Conservation (phyloP, 2,888 invertebrate genomes). For the Caprella mutica region DNA sequence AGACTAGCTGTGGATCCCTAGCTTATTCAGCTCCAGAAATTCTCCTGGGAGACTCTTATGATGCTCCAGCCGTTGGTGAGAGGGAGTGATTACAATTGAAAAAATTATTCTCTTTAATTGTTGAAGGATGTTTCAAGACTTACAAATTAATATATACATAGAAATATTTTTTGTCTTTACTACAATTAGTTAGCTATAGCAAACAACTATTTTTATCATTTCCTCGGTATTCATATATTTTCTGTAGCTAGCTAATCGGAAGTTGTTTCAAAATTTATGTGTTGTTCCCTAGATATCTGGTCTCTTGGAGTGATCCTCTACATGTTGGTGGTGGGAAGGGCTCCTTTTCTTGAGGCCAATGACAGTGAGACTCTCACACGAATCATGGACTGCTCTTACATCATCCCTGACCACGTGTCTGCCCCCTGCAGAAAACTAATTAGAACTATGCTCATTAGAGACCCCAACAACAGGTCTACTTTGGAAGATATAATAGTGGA, state of each 20-base stretch:
- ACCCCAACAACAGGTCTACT: conserved; percentile 80
- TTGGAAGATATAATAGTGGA: conserved; percentile 77
- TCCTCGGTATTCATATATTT: too few species aligned
- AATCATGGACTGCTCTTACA: conserved; percentile 99
- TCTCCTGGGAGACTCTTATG: conserved; percentile 92
- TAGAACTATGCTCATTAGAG: conserved; percentile 80
- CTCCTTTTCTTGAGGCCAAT: conserved; percentile 98
- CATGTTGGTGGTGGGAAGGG: conserved; percentile 94
- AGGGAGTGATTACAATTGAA: background rate
- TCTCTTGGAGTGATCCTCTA: conserved; percentile 95
- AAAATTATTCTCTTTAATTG: background rate
- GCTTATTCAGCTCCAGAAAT: conserved; percentile 99
- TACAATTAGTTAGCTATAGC: too few species aligned
- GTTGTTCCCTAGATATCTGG: conserved; percentile 71
- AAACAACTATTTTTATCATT: too few species aligned
- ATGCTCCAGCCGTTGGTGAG: conserved; percentile 93
- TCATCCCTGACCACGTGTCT: conserved; percentile 77
- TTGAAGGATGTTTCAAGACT: background rate
- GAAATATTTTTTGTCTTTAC: background rate
- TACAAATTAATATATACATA: background rate
- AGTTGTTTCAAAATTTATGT: background rate
- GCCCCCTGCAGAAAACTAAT: conserved; percentile 77
- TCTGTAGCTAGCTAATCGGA: background rate
- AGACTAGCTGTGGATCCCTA: conserved; percentile 95
- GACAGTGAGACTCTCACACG: conserved; percentile 98